Evolutionary conservation across 2,888 invertebrate genomes (phyloP), one percentile per base, ranked within the genome.

Genomic region (Nymphalis c-album): DNA sequence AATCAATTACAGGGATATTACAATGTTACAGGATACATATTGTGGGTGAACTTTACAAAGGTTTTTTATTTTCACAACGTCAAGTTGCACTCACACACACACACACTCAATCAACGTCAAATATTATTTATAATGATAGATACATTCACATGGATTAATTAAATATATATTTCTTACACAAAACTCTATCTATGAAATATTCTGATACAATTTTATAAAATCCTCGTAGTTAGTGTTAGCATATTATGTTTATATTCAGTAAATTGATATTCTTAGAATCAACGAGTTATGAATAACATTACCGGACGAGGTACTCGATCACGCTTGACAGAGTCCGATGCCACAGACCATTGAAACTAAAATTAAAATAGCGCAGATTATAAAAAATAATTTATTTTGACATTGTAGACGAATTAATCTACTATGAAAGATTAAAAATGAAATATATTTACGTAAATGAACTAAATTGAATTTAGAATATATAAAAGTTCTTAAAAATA

Each of bases 1-100:
- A 66, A 61, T 66, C 66, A 47, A 66, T 61, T 66, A 65, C 45
- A 55, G 47, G 55, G 60, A 57, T 40, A 66, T 57, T 57, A 40
- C 57, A 57, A 40, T 57, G 57, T 57, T 57, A 57, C 57, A 40
- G 1, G 35, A 18, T 18, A n/a, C 17, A 5, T 26, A 35, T 40
- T 31, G 17, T 20, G 35, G 8, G 10, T 6, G 10, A 10, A 40
- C 8, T 2, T 17, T 7, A 40, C 7, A 40, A 18, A 55, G 17
- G 7, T 17, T 7, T 10, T 40, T 18, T 2, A 13, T 40, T 20
- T n/a, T 55, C 7, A 31, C 26, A 6, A 6, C 26, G 26, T 13
- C 13, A 40, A 40, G 13, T 40, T 40, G 13, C 13, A 40, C 26
- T 6, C 6, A 13, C 40, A 40, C 13, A 40, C 26, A 1, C 6